phyloP scores from a whole-genome alignment of 2,113 vertebrate species.

The Catharus fuscescens region DNA sequence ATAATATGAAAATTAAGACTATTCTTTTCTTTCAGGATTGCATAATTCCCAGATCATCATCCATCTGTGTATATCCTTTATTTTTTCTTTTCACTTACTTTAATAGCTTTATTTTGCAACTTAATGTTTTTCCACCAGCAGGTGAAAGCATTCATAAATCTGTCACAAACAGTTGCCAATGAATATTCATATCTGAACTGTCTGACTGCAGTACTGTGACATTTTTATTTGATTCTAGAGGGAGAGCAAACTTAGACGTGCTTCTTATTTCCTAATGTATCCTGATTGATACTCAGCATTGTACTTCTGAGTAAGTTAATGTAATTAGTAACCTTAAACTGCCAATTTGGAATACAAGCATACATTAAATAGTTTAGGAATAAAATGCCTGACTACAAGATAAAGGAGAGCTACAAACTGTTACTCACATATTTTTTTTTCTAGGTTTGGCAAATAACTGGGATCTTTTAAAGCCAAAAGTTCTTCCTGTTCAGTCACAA shows the following conservation, averaged over 20 bases:
- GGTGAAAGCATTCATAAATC: constrained; percentile 87
- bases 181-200: constrained; percentile 83
- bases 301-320: constrained; percentile 63
- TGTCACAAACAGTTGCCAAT: constrained; percentile 85
- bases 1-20: constrained; percentile 67
- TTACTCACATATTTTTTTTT: background rate
- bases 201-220: constrained; percentile 81
- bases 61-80: constrained; percentile 76
- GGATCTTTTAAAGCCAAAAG: background rate
- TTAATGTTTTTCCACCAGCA: constrained; percentile 82
- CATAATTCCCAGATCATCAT: constrained; percentile 73
- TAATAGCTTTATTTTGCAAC: constrained; percentile 82
- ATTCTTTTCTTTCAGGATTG: constrained; percentile 65
- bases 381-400: background rate
- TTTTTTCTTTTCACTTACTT: constrained; percentile 75
- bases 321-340: constrained; percentile 60
- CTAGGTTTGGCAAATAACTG: background rate
- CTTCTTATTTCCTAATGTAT: constrained; percentile 73
- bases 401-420: background rate
- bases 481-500: background rate
- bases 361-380: constrained; percentile 7
- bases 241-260: constrained; percentile 68
- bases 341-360: constrained; percentile 54
- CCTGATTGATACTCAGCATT: constrained; percentile 64
- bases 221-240: constrained; percentile 80